phyloP scores from a whole-genome alignment of 2,888 invertebrate species.

The Leptarthrus brevirostris region DNA sequence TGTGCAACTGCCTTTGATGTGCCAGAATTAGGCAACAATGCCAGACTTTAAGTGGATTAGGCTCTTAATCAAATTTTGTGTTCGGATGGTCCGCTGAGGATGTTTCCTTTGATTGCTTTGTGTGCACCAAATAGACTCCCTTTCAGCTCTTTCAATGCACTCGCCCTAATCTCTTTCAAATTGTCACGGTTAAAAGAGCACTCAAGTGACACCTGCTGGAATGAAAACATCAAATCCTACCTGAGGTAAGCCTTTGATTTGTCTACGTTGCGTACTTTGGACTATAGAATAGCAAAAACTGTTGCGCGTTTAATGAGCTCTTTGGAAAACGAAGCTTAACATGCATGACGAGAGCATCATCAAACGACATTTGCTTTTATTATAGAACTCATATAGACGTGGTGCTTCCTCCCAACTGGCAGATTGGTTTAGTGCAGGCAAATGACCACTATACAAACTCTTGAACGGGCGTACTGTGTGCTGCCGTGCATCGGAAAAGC shows the following conservation, averaged over 20 bases:
- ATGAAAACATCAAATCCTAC: conserved; percentile 45
- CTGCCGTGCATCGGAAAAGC: conserved; percentile 40
- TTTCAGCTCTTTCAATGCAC: conserved; percentile 50
- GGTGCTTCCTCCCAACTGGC: background rate
- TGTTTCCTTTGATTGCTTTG: conserved; percentile 47
- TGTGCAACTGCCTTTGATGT: conserved; percentile 50
- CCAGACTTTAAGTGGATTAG: conserved; percentile 52
- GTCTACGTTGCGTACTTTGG: background rate
- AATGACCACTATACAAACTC: conserved; percentile 21
- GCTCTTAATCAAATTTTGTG: conserved; percentile 51
- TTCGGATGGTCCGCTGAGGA: conserved; percentile 44
- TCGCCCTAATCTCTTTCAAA: conserved; percentile 53
- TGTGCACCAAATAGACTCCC: conserved; percentile 38
- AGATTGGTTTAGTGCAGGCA: background rate
- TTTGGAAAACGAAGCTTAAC: conserved; percentile 18
- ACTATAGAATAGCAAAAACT: conserved; percentile 5
- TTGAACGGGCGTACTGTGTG: background rate
- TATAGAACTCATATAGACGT: background rate
- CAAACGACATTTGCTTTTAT: conserved; percentile 41
- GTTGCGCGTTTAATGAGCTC: conserved; percentile 45
- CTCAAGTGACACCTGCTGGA: conserved; percentile 54
- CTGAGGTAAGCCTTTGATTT: conserved; percentile 25
- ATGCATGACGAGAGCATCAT: conserved; percentile 28
- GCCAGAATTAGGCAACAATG: conserved; percentile 52
- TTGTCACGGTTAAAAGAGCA: conserved; percentile 54